Percentiles rank a stretch among this genome's conserved stretches.
Conservation (phyloP, 2,797 vertebrate genomes). For the Premnoplex brunnescens region DNA sequence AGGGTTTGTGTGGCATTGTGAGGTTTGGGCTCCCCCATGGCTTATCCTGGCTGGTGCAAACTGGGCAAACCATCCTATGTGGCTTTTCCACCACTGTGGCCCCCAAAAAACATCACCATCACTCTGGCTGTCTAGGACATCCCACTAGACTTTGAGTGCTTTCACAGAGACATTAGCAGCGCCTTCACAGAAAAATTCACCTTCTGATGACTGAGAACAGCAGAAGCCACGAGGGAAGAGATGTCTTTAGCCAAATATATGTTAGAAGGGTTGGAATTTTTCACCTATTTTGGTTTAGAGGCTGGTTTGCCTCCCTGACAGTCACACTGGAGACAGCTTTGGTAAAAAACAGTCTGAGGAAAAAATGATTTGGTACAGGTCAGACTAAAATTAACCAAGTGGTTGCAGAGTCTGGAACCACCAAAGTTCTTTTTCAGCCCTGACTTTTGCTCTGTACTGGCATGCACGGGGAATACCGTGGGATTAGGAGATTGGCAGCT, state of each 20-base stretch:
- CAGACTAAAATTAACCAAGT: background rate
- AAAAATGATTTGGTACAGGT: background rate
- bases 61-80: background rate
- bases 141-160: constrained; percentile 45
- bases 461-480: background rate
- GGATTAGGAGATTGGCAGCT: background rate
- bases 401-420: background rate
- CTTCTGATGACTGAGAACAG: constrained; percentile 27
- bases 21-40: background rate
- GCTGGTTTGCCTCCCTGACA: background rate
- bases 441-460: background rate
- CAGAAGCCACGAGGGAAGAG: constrained; percentile 15
- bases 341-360: background rate
- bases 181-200: constrained; percentile 56
- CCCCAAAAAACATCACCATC: background rate
- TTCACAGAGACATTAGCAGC: constrained; percentile 57
- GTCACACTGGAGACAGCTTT: background rate
- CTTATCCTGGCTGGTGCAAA: background rate
- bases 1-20: accelerated
- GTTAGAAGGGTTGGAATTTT: background rate
- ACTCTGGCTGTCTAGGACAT: constrained; percentile 38
- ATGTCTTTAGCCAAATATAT: background rate
- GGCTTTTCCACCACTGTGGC: background rate
- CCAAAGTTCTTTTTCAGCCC: background rate
- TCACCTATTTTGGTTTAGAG: background rate